phyloP scores from a whole-genome alignment of 1,140 invertebrate genomes.

The Manduca sexta region DNA sequence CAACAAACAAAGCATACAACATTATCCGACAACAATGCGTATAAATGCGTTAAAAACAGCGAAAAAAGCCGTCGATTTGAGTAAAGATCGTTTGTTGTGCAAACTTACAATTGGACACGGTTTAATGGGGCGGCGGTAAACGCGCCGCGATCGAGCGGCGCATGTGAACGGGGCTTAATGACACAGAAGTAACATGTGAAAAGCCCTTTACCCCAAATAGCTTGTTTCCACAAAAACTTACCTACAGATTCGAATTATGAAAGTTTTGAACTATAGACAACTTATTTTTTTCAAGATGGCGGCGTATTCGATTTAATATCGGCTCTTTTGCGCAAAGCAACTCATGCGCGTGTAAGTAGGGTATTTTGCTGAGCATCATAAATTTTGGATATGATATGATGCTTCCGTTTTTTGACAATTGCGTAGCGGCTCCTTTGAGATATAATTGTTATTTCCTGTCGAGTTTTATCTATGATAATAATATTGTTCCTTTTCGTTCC shows the following conservation, averaged over 20 bases:
- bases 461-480: conserved; percentile 4
- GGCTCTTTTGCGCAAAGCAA: conserved; percentile 48
- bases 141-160: conserved; percentile 30
- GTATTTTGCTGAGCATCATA: conserved; percentile 34
- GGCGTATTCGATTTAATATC: conserved; percentile 20
- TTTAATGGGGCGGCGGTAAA: conserved; percentile 65
- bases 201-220: not conserved
- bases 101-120: conserved; percentile 62
- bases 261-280: conserved; percentile 13
- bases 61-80: conserved; percentile 58
- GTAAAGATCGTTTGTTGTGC: conserved; percentile 67
- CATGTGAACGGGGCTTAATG: conserved; percentile 64
- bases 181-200: conserved; percentile 41
- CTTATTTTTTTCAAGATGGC: conserved; percentile 33
- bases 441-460: conserved; percentile 38
- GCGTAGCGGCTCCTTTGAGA: conserved; percentile 22
- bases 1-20: conserved; percentile 34
- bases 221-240: not conserved
- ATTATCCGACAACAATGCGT: conserved; percentile 35
- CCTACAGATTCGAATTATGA: not conserved
- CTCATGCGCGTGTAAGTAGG: conserved; percentile 41
- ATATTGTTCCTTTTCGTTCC: conserved; percentile 2
- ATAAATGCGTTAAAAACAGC: conserved; percentile 56
- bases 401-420: conserved; percentile 48
- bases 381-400: conserved; percentile 53